Evolutionary conservation across 2,888 invertebrate species (phyloP).

Genomic region (Chymomyza caudatula): DNA sequence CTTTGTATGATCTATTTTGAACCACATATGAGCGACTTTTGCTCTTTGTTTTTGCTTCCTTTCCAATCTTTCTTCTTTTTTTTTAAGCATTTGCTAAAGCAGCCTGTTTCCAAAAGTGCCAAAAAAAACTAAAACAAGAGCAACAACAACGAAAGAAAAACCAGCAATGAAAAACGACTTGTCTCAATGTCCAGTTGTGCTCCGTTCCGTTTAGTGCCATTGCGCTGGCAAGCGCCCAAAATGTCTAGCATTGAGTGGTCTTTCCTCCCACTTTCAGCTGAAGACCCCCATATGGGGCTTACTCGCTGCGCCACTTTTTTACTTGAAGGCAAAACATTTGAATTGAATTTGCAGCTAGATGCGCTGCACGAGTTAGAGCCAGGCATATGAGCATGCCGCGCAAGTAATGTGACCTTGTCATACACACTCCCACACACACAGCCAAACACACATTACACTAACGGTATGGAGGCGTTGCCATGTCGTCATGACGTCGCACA

Average conservation of each 20-base stretch:
- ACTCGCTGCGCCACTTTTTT: constrained; percentile 22
- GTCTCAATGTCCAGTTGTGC: constrained; percentile 58
- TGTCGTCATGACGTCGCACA: constrained; percentile 10
- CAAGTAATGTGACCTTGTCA: constrained; percentile 58
- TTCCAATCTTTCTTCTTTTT: constrained; percentile 46
- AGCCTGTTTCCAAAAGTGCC: background rate
- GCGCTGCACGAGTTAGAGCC: constrained; percentile 30
- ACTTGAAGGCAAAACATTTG: constrained; percentile 57
- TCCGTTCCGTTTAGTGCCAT: constrained; percentile 13
- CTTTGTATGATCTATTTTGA: too few species aligned
- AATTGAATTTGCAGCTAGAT: constrained; percentile 63
- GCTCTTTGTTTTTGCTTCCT: constrained; percentile 20
- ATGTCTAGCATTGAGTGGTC: constrained; percentile 43
- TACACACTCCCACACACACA: constrained; percentile 33
- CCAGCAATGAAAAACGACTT: constrained; percentile 50
- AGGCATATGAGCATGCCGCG: constrained; percentile 3
- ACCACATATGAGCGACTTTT: background rate
- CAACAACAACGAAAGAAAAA: constrained; percentile 17
- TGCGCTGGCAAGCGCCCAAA: constrained; percentile 72
- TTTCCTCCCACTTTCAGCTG: constrained; percentile 4
- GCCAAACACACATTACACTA: constrained; percentile 8
- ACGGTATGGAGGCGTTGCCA: constrained; percentile 40
- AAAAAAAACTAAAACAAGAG: background rate
- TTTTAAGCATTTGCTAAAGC: constrained; percentile 58
- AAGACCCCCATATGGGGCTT: constrained; percentile 13